Evolutionary conservation across 2,797 vertebrate species (phyloP).

Genomic region (Apogon hyalosoma): DNA sequence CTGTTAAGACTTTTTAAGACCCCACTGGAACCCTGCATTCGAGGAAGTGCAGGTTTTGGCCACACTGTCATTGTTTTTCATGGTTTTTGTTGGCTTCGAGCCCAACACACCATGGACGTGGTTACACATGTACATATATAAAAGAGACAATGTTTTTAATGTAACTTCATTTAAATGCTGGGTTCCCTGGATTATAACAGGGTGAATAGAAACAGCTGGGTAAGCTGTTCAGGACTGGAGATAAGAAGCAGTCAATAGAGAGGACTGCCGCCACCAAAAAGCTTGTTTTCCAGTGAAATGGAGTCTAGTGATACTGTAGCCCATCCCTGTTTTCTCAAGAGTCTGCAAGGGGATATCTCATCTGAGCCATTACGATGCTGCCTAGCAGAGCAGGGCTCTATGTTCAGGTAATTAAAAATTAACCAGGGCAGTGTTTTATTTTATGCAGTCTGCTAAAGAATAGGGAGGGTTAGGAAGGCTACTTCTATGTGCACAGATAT

Average conservation of each 20-base stretch:
- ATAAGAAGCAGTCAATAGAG: conserved; percentile 22
- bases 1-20: too few relatives aligned
- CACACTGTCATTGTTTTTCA: too few relatives aligned
- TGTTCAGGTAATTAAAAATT: conserved; percentile 80
- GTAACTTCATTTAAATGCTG: too few relatives aligned
- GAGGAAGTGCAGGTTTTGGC: too few relatives aligned
- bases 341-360: conserved; percentile 66
- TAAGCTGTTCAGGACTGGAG: conserved; percentile 12
- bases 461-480: conserved; percentile 40
- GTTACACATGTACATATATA: too few relatives aligned
- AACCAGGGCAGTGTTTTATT: conserved; percentile 67
- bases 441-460: conserved; percentile 35
- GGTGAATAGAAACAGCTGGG: conserved; percentile 1
- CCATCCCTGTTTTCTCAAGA: conserved; percentile 44
- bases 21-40: too few relatives aligned
- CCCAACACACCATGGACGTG: too few relatives aligned
- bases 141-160: too few relatives aligned
- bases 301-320: conserved; percentile 60
- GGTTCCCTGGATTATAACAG: neutral
- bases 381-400: conserved; percentile 51
- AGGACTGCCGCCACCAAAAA: conserved; percentile 43
- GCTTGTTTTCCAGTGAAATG: conserved; percentile 51
- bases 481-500: conserved; percentile 24
- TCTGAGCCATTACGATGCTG: conserved; percentile 68
- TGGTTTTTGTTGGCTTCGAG: too few relatives aligned